Evolutionary conservation across 2,113 vertebrate species (phyloP).

Genomic region (Andinoacara biseriatus): DNA sequence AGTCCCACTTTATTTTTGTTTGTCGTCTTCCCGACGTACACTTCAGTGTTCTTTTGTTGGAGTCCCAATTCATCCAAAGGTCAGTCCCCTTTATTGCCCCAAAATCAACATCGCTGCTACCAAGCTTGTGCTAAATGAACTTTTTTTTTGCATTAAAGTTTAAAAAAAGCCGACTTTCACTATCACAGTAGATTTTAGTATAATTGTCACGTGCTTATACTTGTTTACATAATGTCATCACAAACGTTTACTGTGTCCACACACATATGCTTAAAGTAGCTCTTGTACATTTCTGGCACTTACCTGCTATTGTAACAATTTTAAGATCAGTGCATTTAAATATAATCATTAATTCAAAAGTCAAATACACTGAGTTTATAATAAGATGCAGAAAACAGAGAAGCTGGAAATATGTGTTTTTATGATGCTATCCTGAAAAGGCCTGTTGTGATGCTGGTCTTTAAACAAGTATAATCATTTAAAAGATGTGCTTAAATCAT

Average conservation of each 20-base stretch:
- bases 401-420: background rate
- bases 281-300: background rate
- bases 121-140: background rate
- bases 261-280: background rate
- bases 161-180: background rate
- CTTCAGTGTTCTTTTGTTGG: background rate
- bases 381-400: background rate
- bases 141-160: no score
- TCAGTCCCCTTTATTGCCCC: background rate
- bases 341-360: no score
- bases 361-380: background rate
- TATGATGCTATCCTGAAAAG: background rate
- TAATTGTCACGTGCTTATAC: rapidly evolving
- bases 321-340: background rate
- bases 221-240: background rate
- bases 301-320: background rate
- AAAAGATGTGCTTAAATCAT: background rate
- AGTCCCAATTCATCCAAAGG: background rate
- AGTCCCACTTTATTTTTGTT: background rate
- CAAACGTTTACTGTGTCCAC: background rate
- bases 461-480: background rate
- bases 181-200: rapidly evolving
- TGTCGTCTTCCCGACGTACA: background rate
- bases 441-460: background rate
- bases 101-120: background rate